Conservation (phyloP, 2,797 vertebrate genomes). For the Phoebastria nigripes region DNA sequence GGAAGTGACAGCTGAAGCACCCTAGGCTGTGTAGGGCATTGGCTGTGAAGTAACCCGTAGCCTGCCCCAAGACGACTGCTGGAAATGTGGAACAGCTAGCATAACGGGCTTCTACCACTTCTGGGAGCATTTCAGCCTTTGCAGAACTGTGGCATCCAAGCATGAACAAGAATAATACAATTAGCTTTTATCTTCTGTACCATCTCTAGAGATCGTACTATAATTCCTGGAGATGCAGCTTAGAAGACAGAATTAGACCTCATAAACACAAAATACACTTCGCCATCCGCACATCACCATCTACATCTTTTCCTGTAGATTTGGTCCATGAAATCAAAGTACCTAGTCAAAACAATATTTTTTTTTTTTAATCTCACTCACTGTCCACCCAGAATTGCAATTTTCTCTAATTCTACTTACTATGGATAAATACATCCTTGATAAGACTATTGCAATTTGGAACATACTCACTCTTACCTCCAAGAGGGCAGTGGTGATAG, state of each 20-base stretch:
- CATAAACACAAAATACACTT: neutral
- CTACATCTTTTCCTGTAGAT: neutral
- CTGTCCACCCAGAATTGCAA: neutral
- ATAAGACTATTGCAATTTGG: neutral
- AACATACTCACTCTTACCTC: neutral
- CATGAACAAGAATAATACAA: neutral
- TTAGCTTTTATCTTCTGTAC: neutral
- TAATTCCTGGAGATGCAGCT: neutral
- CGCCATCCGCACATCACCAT: neutral
- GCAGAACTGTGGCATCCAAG: accelerated
- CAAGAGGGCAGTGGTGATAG: neutral
- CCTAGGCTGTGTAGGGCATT: neutral
- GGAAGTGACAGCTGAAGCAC: neutral
- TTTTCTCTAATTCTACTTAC: neutral
- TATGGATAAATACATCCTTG: neutral
- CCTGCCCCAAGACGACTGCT: accelerated
- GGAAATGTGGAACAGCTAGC: neutral
- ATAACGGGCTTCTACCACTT: neutral
- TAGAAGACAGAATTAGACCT: neutral
- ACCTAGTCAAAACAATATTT: neutral
- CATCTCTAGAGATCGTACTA: neutral
- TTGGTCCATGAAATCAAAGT: neutral
- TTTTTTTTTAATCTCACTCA: neutral
- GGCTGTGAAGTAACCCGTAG: neutral
- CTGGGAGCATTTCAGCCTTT: neutral